Evolutionary conservation across 2,113 vertebrate genomes (phyloP).

Genomic region (Capreolus pygargus): DNA sequence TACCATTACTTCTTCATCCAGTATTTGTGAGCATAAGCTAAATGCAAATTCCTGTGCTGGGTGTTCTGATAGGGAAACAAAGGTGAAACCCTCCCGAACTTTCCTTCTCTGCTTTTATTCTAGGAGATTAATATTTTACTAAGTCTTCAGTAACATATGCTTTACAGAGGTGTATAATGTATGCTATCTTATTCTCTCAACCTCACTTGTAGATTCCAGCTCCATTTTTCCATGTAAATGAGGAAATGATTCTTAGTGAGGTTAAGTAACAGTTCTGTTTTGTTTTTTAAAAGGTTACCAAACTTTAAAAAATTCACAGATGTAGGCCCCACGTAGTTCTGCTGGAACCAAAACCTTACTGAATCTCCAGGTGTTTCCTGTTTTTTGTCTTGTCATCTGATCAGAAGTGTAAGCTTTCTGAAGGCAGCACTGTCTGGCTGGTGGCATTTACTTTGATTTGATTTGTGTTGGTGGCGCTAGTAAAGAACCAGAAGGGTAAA

Average conservation of each 20-base stretch:
- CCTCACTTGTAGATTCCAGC: not conserved
- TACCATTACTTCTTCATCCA: not conserved
- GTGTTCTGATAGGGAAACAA: not conserved
- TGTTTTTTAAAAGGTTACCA: not conserved
- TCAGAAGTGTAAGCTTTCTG: not conserved
- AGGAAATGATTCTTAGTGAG: constrained; percentile 10
- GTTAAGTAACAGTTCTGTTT: not conserved
- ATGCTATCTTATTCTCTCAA: not conserved
- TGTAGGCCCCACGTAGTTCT: not conserved
- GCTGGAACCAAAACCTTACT: constrained; percentile 22
- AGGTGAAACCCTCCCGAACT: not conserved
- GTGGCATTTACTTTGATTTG: not conserved
- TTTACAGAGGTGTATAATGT: not conserved
- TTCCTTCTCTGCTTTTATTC: not conserved
- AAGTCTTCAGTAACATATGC: not conserved
- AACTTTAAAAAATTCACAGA: not conserved
- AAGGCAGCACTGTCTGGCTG: not conserved
- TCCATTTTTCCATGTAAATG: constrained; percentile 13
- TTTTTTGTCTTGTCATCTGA: constrained; percentile 13
- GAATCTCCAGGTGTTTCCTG: constrained; percentile 21
- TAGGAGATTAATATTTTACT: not conserved
- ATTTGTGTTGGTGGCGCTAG: not conserved
- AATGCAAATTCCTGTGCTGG: not conserved
- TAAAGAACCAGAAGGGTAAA: too few species aligned
- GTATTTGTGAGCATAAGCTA: not conserved